phyloP scores from a whole-genome alignment of 1,140 invertebrate genomes.

The Atta texana region DNA sequence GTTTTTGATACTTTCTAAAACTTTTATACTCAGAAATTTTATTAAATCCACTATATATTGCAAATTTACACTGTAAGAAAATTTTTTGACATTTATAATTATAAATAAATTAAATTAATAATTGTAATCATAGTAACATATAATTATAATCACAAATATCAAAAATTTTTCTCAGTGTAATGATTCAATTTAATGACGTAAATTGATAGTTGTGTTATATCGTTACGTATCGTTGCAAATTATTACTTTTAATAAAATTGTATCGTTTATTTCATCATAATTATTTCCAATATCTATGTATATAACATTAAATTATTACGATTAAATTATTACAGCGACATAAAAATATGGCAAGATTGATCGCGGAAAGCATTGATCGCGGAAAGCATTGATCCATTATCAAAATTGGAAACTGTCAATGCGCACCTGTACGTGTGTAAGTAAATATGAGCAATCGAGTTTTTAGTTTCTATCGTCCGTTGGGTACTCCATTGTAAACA shows the following conservation, averaged over 20 bases:
- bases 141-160: too few relatives aligned
- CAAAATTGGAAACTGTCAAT: conserved; percentile 55
- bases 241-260: neutral
- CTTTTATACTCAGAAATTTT: conserved; percentile 17
- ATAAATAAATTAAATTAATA: too few relatives aligned
- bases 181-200: neutral
- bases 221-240: neutral
- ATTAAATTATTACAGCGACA: conserved; percentile 29
- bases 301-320: too few relatives aligned
- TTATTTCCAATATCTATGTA: neutral
- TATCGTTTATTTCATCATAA: neutral
- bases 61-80: neutral
- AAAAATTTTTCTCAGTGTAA: neutral
- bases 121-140: too few relatives aligned
- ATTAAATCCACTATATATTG: conserved; percentile 2
- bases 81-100: too few relatives aligned
- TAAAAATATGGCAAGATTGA: neutral
- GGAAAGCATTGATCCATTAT: conserved; percentile 52
- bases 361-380: conserved; percentile 23
- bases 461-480: conserved; percentile 39
- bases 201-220: neutral
- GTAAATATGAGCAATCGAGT: conserved; percentile 63
- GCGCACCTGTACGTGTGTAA: conserved; percentile 11
- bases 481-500: conserved; percentile 30
- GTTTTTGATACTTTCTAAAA: neutral